Evolutionary conservation across 1,140 invertebrate species (phyloP).

Genomic region (Drosophila pruinosa): DNA sequence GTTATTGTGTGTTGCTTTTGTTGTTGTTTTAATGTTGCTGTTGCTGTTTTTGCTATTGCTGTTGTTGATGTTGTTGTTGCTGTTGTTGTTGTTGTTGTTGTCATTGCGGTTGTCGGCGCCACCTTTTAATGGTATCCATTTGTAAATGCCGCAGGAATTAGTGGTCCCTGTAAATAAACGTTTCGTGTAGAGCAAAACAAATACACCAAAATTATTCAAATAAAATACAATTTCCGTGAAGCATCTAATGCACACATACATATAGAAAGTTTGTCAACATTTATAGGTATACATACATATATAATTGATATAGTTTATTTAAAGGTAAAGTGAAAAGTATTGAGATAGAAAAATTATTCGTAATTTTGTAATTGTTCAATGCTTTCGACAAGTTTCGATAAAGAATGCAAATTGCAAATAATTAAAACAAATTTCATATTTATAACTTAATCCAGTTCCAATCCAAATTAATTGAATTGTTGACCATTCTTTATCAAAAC

Average conservation of each 20-base stretch:
- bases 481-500: constrained; percentile 27
- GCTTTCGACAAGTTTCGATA: constrained; percentile 10
- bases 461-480: constrained; percentile 13
- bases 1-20: constrained; percentile 46
- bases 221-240: constrained; percentile 52
- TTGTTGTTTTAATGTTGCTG: constrained; percentile 71
- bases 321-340: constrained; percentile 53
- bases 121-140: constrained; percentile 95
- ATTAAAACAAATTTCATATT: background rate
- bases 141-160: constrained; percentile 96
- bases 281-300: constrained; percentile 43
- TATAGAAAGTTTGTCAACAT: constrained; percentile 43
- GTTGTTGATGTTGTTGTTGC: constrained; percentile 36
- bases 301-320: constrained; percentile 39
- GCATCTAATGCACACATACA: constrained; percentile 66
- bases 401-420: background rate
- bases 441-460: background rate
- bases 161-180: constrained; percentile 88
- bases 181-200: constrained; percentile 74
- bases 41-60: constrained; percentile 75
- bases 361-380: too few species aligned
- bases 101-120: constrained; percentile 77
- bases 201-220: constrained; percentile 77
- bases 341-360: constrained; percentile 50
- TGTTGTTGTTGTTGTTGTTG: constrained; percentile 60